Conservation (phyloP, 2,113 vertebrate genomes). For the Geococcyx californianus region DNA sequence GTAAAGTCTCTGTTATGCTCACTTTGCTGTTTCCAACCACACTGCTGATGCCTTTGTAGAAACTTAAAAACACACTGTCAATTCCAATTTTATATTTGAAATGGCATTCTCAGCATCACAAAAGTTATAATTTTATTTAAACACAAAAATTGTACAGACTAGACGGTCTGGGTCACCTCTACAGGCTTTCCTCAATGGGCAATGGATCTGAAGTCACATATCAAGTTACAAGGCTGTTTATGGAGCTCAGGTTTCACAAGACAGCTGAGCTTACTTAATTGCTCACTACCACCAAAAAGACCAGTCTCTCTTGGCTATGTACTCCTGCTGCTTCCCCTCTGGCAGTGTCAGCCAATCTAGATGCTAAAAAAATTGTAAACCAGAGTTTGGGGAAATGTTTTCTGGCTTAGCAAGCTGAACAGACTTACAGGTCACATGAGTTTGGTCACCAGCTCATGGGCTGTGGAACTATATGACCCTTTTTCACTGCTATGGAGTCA, state of each 20-base stretch:
- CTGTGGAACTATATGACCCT: background rate
- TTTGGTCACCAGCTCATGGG: background rate
- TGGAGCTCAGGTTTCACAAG: background rate
- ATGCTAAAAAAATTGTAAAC: background rate
- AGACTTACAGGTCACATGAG: background rate
- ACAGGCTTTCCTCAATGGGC: conserved; percentile 7
- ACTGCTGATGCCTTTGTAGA: background rate
- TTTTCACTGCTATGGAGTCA: background rate
- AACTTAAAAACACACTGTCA: background rate
- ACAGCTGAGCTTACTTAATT: conserved; percentile 42
- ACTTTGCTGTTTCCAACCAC: background rate
- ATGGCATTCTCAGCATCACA: background rate
- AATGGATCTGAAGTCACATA: background rate
- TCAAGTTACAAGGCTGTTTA: background rate
- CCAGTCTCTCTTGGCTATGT: background rate
- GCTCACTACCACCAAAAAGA: background rate
- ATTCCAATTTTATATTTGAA: background rate
- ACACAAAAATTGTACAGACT: background rate
- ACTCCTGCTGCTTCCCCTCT: background rate
- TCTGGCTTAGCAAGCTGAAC: background rate
- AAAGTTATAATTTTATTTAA: background rate
- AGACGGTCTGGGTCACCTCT: background rate
- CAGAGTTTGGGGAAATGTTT: background rate
- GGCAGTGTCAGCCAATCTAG: background rate
- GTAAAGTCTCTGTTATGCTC: background rate